Evolutionary conservation across 2,113 vertebrate species (phyloP), one percentile per base, ranked within the genome.

Genomic region (Pipa parva): DNA sequence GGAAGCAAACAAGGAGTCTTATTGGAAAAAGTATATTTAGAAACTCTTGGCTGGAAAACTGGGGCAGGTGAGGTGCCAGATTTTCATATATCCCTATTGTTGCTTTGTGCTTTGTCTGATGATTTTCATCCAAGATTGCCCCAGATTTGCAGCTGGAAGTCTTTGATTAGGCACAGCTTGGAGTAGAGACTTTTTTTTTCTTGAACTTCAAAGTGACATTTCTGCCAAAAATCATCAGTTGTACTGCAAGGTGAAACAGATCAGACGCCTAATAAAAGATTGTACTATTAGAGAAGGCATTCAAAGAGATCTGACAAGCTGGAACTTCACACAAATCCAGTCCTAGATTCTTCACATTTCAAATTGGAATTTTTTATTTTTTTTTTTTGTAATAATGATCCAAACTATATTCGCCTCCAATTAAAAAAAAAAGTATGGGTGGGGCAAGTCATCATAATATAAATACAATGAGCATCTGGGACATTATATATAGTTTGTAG

Each of bases 81-180:
- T 58, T 58, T 55, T 46, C 63, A 58, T 25, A 36, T 13, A 4
- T 22, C n/a, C 21, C 37, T 21, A 50, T 67, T 27, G 63, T 65
- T 63, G 6, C 21, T 56, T 58, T 31, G 18, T 20, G 46, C 42
- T 26, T 25, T 20, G 46, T 28, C 27, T 27, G 36, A 20, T 25
- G 10, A 18, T 20, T 65, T 13, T 25, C 8, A 58, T 57, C 63
- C 54, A n/a, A 8, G 18, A 3, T 2, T 67, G 63, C 4, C 54
- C 63, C 63, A 67, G 39, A 46, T 67, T 67, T 36, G 39, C 54
- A 58, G 39, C 54, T 22, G 54, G 26, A 21, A 58, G 24, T 28
- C 54, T 57, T 58, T 49, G 52, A 67, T 58, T 67, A 26, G 13
- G 25, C 21, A 18, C 12, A 58, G 33, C 21, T 22, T 36, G 37